phyloP scores from a whole-genome alignment of 1,140 invertebrate genomes.

The Ostrea edulis region DNA sequence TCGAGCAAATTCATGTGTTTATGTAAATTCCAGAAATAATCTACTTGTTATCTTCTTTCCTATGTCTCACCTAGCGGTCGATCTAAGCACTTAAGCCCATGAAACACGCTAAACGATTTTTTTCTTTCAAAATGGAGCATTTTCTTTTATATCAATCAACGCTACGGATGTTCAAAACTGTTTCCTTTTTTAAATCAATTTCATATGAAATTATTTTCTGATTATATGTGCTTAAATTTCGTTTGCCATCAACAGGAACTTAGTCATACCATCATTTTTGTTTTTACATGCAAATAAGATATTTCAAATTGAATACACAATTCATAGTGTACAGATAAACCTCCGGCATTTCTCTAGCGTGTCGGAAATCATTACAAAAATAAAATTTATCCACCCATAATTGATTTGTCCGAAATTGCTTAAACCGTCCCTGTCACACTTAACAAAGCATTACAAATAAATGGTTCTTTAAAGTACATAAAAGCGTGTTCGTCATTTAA shows the following conservation, averaged over 20 bases:
- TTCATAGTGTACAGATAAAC: background rate
- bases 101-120: conserved; percentile 28
- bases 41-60: background rate
- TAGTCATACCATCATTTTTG: background rate
- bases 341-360: background rate
- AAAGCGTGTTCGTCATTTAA: background rate
- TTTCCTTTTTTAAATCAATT: background rate
- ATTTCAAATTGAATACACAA: background rate
- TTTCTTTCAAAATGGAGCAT: conserved; percentile 4
- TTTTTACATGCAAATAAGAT: background rate
- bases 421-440: background rate
- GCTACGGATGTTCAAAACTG: background rate
- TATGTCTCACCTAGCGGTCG: background rate
- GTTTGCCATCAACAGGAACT: background rate
- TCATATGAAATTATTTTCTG: background rate
- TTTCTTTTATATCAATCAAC: background rate
- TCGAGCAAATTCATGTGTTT: conserved; percentile 24
- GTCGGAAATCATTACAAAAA: background rate
- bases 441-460: conserved; percentile 21
- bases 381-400: background rate
- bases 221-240: background rate
- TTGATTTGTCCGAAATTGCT: background rate
- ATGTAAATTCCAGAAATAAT: conserved; percentile 34
- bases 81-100: conserved; percentile 28
- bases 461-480: conserved; percentile 18